A percentile compares a stretch with the other conserved stretches of the same genome.
These are phyloP conservation scores for Luperina testacea DNA, from an alignment of 2,888 invertebrate genomes.

Conservation along the genomic window DNA sequence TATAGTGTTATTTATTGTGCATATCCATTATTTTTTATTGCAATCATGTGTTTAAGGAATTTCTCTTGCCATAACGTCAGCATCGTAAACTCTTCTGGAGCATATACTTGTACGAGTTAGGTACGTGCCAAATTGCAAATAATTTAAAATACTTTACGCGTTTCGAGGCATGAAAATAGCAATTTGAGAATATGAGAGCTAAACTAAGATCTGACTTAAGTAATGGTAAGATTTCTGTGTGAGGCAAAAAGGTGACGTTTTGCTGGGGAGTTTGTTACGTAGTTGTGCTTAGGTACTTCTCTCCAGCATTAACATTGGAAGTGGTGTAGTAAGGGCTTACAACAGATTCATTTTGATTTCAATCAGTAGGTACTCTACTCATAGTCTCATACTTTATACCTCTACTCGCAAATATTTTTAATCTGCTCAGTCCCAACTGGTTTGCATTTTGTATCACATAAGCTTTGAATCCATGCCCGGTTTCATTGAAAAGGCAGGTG, in stretches of 20 bases:
- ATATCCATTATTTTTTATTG: background rate
- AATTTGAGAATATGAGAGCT: background rate
- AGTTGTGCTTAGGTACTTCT: background rate
- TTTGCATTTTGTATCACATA: background rate
- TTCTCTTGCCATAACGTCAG: constrained; percentile 18
- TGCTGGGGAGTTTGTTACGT: background rate
- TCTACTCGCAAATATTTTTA: background rate
- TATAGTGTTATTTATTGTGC: constrained; percentile 2
- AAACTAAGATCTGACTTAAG: background rate
- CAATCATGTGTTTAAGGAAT: constrained; percentile 22
- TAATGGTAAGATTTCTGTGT: background rate
- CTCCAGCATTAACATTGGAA: background rate
- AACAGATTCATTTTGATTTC: background rate
- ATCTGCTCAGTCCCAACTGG: background rate
- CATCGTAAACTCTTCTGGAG: background rate
- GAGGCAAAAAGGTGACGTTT: background rate
- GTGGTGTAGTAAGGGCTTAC: background rate
- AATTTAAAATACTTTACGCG: background rate
- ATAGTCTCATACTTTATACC: no score
- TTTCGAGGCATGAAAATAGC: background rate
- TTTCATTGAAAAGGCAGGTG: background rate
- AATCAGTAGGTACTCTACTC: background rate
- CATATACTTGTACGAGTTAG: constrained; percentile 7
- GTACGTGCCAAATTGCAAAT: constrained; percentile 16
- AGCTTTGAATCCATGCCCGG: background rate